Evolutionary conservation across 2,888 invertebrate species (phyloP), one percentile per base, ranked within the genome.

Genomic region (Geotrupes spiniger): DNA sequence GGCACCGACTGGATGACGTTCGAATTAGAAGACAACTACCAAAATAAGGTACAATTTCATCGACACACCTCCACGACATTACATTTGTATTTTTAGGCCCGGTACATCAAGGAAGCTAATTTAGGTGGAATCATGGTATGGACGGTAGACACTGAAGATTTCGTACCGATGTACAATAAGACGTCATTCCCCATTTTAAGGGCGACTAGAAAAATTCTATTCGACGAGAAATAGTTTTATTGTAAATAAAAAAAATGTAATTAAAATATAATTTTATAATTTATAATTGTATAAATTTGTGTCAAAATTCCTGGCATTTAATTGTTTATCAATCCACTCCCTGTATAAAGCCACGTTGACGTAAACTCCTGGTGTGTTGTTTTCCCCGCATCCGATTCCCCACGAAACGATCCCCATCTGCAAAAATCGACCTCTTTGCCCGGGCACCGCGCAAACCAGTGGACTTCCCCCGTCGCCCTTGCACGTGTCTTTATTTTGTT

Each of bases 321-420:
- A 43, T 46, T 64, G 57, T 8, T 60, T 52, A 51, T 69, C 67
- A 29, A 92, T 84, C 90, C 91, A 91, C 8, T 73, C 67, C 1
- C 84, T 75, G 8, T 83, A 76, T 25, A 75, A 66, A 0, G 81
- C 76, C 1, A 91, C 79, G 64, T 85, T 84, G 0, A 82, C 85
- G 65, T 90, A 91, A 0, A 89, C 86, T 0, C 87, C 89, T 0
- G 89, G 89, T 12, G 80, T 76, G 29, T 78, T 74, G 40, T 77
- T 73, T 42, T 77, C 76, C 0, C 87, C 89, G 61, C 91, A 91
- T 0, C 85, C 86, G 53, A 91, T 84, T 11, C 91, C 90, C 90
- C 90, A 91, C 1, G 89, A 83, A 0, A 90, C 89, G 29, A 89
- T 84, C 1, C 88, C 88, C 8, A 65, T 77, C 57, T 82, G 82